Evolutionary conservation across 1,140 invertebrate genomes (phyloP).

Genomic region (Zaprionus capensis): DNA sequence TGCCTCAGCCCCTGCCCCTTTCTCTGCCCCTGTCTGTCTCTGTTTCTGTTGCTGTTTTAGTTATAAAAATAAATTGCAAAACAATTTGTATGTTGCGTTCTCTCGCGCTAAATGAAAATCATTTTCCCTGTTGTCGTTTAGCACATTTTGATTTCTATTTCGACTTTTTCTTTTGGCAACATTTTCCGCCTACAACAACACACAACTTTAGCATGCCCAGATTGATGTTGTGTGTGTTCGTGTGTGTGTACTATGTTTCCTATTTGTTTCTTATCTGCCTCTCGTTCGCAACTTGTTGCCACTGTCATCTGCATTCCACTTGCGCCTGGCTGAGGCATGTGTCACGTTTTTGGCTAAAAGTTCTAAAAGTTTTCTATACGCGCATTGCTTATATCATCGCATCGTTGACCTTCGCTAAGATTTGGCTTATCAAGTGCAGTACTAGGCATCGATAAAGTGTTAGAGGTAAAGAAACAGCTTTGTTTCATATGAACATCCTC

Average conservation of each 20-base stretch:
- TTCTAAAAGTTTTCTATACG: slow-evolving; percentile 14
- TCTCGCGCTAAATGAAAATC: slow-evolving; percentile 63
- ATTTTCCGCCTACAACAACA: slow-evolving; percentile 22
- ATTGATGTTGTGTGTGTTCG: neutral
- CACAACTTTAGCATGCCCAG: slow-evolving; percentile 8
- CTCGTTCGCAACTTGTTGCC: slow-evolving; percentile 74
- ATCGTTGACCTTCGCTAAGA: slow-evolving; percentile 41
- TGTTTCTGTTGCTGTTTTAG: slow-evolving; percentile 51
- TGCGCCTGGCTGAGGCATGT: slow-evolving; percentile 15
- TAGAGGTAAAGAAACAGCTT: no score
- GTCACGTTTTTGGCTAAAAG: slow-evolving; percentile 49
- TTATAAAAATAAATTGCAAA: slow-evolving; percentile 81
- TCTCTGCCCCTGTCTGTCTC: slow-evolving; percentile 24
- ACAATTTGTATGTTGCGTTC: slow-evolving; percentile 64
- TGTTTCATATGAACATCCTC: neutral
- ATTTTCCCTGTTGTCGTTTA: slow-evolving; percentile 63
- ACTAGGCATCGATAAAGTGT: neutral
- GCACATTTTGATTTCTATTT: slow-evolving; percentile 46
- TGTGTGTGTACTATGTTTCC: slow-evolving; percentile 31
- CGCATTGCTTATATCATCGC: slow-evolving; percentile 35
- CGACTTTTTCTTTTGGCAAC: slow-evolving; percentile 57
- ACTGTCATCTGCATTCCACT: slow-evolving; percentile 26
- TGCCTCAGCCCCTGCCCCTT: no score
- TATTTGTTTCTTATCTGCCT: slow-evolving; percentile 38
- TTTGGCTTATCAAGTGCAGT: slow-evolving; percentile 34